These are phyloP conservation scores for Pheosia tremula DNA, from an alignment of 2,888 invertebrate species.

Conservation along the genomic window DNA sequence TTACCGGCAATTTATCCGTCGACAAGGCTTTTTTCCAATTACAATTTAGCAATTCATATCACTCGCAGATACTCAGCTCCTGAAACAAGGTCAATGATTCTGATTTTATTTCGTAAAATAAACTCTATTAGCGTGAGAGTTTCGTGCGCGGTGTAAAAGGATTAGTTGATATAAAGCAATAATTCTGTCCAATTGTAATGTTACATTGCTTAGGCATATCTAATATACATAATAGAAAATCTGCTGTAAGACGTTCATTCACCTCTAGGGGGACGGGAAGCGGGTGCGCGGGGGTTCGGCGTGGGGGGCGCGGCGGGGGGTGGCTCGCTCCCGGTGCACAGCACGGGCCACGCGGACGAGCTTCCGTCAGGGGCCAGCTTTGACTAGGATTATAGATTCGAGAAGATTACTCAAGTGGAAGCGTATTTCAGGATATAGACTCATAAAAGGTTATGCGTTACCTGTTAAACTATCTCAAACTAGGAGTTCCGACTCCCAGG, in stretches of 20 bases:
- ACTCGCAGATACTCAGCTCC: not conserved
- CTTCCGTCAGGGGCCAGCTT: conserved; percentile 35
- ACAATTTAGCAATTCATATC: conserved; percentile 7
- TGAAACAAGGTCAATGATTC: not conserved
- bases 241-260: conserved; percentile 66
- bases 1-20: not conserved
- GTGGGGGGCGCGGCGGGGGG: conserved; percentile 31
- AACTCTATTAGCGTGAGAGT: not conserved
- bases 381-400: conserved; percentile 9
- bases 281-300: conserved; percentile 12
- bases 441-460: too few species aligned
- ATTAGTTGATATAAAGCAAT: not conserved
- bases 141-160: not conserved
- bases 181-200: conserved; percentile 10
- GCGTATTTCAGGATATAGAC: too few species aligned
- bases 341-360: conserved; percentile 42
- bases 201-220: conserved; percentile 35
- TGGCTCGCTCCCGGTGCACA: conserved; percentile 28
- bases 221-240: conserved; percentile 60
- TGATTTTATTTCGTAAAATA: not conserved
- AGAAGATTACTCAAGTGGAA: too few species aligned
- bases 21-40: not conserved
- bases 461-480: too few species aligned
- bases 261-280: conserved; percentile 53
- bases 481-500: too few species aligned